Evolutionary conservation across 2,888 invertebrate genomes (phyloP).

Genomic region (Rhagium mordax): DNA sequence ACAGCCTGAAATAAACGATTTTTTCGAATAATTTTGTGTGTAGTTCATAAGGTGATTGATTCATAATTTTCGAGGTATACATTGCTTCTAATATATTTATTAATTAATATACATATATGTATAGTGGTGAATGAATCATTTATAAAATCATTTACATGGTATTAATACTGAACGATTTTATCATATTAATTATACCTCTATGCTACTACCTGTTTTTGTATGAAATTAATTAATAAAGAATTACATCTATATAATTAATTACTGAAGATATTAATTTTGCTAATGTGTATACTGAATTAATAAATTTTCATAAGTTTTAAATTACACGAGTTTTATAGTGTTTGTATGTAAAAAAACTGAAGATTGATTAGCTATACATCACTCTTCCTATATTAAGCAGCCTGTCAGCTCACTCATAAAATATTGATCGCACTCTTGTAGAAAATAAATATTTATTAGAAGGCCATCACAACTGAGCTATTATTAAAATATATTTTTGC

Average conservation of each 20-base stretch:
- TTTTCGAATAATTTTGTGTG: no score
- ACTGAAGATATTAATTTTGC: slow-evolving; percentile 20
- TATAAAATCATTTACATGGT: no score
- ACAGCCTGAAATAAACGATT: no score
- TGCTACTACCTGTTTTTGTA: neutral
- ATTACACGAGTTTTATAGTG: slow-evolving; percentile 25
- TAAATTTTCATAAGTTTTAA: slow-evolving; percentile 25
- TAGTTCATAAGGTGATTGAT: no score
- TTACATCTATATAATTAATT: slow-evolving; percentile 10
- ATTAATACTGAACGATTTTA: no score
- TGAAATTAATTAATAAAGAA: neutral
- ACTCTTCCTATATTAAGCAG: slow-evolving; percentile 26
- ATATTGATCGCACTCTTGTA: slow-evolving; percentile 22
- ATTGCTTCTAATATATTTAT: no score
- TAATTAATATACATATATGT: no score
- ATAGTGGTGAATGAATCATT: no score
- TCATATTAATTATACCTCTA: neutral
- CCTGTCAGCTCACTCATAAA: slow-evolving; percentile 31
- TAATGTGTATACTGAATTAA: slow-evolving; percentile 23
- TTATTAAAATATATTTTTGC: slow-evolving; percentile 4
- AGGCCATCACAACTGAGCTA: neutral
- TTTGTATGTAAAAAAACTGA: slow-evolving; percentile 21
- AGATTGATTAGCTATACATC: slow-evolving; percentile 35
- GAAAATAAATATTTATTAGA: slow-evolving; percentile 29
- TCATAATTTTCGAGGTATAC: no score